Base-by-base conservation (phyloP, 30 jellyfish, hydroid and myxozoan species). In the Aurelia sp. region DNA sequence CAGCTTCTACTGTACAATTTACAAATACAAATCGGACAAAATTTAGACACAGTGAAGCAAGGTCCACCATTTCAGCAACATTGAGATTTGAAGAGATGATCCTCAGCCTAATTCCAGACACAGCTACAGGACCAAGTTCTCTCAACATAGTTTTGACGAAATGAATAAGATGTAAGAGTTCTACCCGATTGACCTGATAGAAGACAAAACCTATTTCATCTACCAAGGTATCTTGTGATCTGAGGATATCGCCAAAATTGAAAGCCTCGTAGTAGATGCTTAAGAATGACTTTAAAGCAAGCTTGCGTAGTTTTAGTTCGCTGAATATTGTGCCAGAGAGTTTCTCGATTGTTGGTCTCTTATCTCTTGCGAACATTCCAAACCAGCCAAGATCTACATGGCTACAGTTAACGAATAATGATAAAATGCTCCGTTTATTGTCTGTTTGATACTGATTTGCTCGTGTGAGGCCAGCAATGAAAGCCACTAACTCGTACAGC, bases 391-490 rank as follows among this genome's bases (percentile, higher is more conserved):
- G 33, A 53, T 63, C 47, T 50, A 22, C 3, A 38, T 13, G 27
- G 17, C 63, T 18, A 41, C 62, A 62, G 21, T 40, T 21, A 18
- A 63, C 80, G 38, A 78, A 64, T 27, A 62, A 3, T 8, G 80
- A 62, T 21, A 50, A 11, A 44, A 78, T 48, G 71, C 68, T 47
- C 10, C 18, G 40, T 53, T 22, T 41, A 35, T 63, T 19, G 47
- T 30, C 24, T 48, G 35, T 12, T 18, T 16, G 41, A n/a, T 53
- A 35, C 22, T 64, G 33, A 5, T 44, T 31, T 15, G 89, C 89
- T 4, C 80, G 44, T 10, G 89, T 57, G 0, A 78, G 44, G 40
- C 89, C 89, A 17, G 89, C 89, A 15, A 78, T 19, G 51, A 78
- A 78, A 18, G 52, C 89, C 30, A 66, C 59, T 15, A 64, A 3